phyloP scores from a whole-genome alignment of 1,140 invertebrate species.

The Eurytemora carolleeae region DNA sequence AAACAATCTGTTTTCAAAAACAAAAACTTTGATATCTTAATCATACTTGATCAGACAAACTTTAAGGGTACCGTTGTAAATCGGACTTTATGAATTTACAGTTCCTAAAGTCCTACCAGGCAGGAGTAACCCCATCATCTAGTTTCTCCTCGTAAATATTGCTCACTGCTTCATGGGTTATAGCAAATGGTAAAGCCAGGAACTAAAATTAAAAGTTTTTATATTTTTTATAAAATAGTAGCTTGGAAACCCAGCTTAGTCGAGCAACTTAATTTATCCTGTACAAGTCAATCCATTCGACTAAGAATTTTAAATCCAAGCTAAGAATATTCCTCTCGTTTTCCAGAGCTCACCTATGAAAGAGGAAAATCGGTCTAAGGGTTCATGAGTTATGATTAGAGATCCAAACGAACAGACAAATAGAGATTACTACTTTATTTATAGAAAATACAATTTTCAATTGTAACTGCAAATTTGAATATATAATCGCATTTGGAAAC shows the following conservation, averaged over 20 bases:
- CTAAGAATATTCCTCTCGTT: neutral
- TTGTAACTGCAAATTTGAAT: too few relatives aligned
- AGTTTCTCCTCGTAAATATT: conserved; percentile 1
- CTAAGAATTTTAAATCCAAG: neutral
- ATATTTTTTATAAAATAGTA: neutral
- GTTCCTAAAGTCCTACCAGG: neutral
- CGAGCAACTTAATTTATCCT: neutral
- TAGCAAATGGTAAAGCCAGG: conserved; percentile 4
- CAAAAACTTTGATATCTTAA: neutral
- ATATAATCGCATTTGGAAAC: too few relatives aligned
- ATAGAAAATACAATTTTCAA: too few relatives aligned
- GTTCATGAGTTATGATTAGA: too few relatives aligned
- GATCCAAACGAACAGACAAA: too few relatives aligned
- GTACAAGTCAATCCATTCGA: neutral
- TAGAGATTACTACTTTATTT: too few relatives aligned
- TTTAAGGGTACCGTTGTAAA: too few relatives aligned
- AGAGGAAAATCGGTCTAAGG: too few relatives aligned
- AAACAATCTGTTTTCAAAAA: neutral
- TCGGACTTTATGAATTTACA: too few relatives aligned
- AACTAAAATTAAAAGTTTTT: neutral
- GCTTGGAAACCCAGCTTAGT: too few relatives aligned
- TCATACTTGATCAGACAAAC: too few relatives aligned
- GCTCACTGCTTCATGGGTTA: neutral
- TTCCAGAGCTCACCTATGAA: too few relatives aligned
- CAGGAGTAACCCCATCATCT: neutral